phyloP scores from a whole-genome alignment of 2,888 invertebrate genomes.

The Sepiola atlantica region DNA sequence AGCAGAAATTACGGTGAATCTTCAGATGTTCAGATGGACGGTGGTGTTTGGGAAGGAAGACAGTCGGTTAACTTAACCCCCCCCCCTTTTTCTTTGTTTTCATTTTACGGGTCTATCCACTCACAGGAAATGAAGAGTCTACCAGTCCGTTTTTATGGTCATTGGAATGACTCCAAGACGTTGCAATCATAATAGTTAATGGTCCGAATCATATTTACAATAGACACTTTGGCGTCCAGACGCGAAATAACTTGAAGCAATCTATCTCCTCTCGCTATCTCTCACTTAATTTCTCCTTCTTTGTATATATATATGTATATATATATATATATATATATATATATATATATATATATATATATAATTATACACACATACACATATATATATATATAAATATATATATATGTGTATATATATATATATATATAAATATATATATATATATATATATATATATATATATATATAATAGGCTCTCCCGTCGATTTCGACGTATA shows the following conservation, averaged over 20 bases:
- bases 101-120: neutral
- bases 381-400: no score
- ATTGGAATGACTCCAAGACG: neutral
- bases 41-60: neutral
- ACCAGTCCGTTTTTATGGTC: neutral
- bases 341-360: no score
- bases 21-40: neutral
- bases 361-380: no score
- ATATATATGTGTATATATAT: no score
- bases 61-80: neutral
- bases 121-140: neutral
- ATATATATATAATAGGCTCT: no score
- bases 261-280: no score
- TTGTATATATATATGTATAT: no score
- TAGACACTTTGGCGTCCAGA: neutral
- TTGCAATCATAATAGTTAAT: conserved; percentile 10
- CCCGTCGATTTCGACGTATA: no score
- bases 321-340: no score
- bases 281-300: no score
- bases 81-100: neutral
- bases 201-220: neutral
- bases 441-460: no score
- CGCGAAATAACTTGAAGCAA: neutral
- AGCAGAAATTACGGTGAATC: neutral
- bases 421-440: no score